Conservation (phyloP, 1,140 invertebrate species). For the Euborellia annulipes region DNA sequence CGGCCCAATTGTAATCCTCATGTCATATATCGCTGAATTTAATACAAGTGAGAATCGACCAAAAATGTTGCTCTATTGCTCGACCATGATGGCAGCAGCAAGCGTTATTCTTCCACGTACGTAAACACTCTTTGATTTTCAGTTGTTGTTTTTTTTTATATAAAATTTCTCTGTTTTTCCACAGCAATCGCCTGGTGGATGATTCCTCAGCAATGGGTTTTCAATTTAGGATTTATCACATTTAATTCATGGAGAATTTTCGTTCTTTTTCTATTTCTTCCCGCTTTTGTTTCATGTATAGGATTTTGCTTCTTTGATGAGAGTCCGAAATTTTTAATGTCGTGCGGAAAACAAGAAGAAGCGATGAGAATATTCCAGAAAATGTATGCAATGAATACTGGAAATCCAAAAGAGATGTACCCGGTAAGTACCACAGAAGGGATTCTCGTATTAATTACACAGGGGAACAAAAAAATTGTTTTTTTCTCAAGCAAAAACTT, state of each 20-base stretch:
- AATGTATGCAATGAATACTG: constrained; percentile 44
- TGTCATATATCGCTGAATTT: constrained; percentile 51
- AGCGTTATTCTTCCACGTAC: constrained; percentile 25
- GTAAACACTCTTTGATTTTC: not conserved
- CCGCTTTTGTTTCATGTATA: not conserved
- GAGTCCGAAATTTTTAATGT: constrained; percentile 74
- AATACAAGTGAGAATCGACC: constrained; percentile 42
- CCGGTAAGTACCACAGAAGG: too few species aligned
- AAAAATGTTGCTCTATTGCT: constrained; percentile 40
- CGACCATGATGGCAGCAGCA: constrained; percentile 31
- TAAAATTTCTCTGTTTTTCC: too few species aligned
- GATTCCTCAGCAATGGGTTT: constrained; percentile 28
- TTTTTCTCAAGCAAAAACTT: too few species aligned
- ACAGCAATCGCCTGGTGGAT: constrained; percentile 36
- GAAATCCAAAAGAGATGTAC: constrained; percentile 38
- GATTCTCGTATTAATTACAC: too few species aligned
- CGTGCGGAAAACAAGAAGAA: constrained; percentile 46
- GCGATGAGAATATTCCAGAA: constrained; percentile 40
- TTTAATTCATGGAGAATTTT: constrained; percentile 62
- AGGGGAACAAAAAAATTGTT: too few species aligned
- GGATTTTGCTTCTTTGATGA: constrained; percentile 15
- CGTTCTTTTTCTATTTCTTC: constrained; percentile 29
- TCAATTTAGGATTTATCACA: constrained; percentile 20
- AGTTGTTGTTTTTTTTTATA: not conserved
- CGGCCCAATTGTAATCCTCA: constrained; percentile 52